phyloP scores from a whole-genome alignment of 1,140 invertebrate genomes.

The Platyura marginata region DNA sequence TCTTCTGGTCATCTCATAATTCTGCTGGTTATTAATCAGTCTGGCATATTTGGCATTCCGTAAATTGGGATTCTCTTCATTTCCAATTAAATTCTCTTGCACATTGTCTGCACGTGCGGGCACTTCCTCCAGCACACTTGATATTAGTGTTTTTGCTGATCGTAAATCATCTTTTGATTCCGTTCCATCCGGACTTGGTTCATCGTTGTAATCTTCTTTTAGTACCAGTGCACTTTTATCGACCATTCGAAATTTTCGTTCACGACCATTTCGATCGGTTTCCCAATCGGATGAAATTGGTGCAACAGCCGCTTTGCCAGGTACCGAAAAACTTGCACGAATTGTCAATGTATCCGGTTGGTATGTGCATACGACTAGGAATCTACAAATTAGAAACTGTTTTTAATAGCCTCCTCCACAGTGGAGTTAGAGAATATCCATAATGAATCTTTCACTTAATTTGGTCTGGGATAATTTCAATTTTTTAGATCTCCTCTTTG shows the following conservation, averaged over 20 bases:
- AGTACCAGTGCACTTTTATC: conserved; percentile 19
- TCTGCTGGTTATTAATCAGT: too few relatives aligned
- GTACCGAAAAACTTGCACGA: conserved; percentile 46
- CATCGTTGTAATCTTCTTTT: conserved; percentile 7
- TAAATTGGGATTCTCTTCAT: too few relatives aligned
- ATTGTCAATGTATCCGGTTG: conserved; percentile 62
- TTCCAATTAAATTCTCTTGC: too few relatives aligned
- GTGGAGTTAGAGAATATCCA: neutral
- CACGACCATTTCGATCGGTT: conserved; percentile 15
- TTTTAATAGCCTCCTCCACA: too few relatives aligned
- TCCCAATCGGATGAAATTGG: conserved; percentile 12
- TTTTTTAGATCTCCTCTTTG: too few relatives aligned
- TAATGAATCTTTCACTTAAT: conserved; percentile 3
- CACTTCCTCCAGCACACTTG: too few relatives aligned
- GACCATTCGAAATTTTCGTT: conserved; percentile 18
- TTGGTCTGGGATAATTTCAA: conserved; percentile 1
- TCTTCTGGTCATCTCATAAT: too few relatives aligned
- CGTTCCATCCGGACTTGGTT: too few relatives aligned
- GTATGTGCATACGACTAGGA: conserved; percentile 58
- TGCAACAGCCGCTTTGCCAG: conserved; percentile 24
- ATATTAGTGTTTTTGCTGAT: too few relatives aligned
- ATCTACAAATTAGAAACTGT: conserved; percentile 31
- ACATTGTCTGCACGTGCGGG: too few relatives aligned
- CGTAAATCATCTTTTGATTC: too few relatives aligned
- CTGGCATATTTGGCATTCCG: too few relatives aligned